These are phyloP conservation scores for Pachypanchax playfairii DNA, from an alignment of 2,113 vertebrate species.

Conservation along the genomic window DNA sequence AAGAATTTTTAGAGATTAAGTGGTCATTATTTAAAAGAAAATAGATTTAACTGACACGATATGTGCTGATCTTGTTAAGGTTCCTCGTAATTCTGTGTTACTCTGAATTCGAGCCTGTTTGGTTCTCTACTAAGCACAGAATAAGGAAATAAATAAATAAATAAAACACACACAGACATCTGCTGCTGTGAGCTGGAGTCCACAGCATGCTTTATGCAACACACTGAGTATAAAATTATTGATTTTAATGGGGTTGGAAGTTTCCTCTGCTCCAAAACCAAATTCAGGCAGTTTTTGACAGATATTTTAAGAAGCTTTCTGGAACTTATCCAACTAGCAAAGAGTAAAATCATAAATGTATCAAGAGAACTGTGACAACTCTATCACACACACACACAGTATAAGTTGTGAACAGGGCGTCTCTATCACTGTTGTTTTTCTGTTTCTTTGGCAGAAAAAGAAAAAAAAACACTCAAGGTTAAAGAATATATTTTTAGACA, in stretches of 20 bases:
- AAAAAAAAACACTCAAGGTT: background rate
- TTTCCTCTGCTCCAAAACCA: conserved; percentile 7
- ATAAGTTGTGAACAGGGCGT: no score
- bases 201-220: conserved; percentile 14
- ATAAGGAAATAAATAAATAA: background rate
- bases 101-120: background rate
- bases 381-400: conserved; percentile 5
- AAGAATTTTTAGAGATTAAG: no score
- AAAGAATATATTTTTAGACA: background rate
- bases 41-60: no score
- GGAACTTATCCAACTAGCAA: no score
- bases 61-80: background rate
- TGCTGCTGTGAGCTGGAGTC: conserved; percentile 2
- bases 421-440: no score
- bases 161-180: background rate
- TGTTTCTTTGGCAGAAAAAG: background rate
- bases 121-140: background rate
- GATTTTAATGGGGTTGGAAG: conserved; percentile 15
- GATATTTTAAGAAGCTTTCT: background rate
- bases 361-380: no score
- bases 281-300: background rate
- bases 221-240: background rate
- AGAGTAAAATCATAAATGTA: no score
- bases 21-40: no score
- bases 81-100: background rate